A percentile compares a stretch with the other conserved stretches of the same genome.
Conservation (phyloP, 2,797 vertebrate species). For the Hypotaenidia okinawae region DNA sequence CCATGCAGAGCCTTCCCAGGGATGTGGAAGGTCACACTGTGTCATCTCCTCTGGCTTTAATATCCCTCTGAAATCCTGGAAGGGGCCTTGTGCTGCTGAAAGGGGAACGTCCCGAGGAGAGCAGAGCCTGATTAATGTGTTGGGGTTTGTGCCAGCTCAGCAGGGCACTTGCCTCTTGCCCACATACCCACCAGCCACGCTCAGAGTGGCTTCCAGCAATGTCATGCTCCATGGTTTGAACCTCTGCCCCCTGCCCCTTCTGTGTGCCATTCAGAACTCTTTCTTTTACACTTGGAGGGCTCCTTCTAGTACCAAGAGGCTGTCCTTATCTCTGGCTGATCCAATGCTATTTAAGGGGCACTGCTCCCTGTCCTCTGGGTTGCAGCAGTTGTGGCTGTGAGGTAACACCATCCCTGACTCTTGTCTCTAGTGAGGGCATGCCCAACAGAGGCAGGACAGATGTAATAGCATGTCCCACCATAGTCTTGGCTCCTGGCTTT, state of each 20-base stretch:
- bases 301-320: neutral
- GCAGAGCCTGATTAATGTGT: accelerated
- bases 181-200: neutral
- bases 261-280: neutral
- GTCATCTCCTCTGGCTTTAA: neutral
- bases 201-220: neutral
- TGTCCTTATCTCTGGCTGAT: neutral
- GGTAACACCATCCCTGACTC: neutral
- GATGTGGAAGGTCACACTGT: neutral
- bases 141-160: neutral
- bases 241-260: neutral
- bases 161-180: neutral
- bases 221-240: neutral
- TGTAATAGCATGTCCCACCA: accelerated
- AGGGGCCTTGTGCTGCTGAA: neutral
- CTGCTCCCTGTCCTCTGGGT: neutral
- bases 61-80: neutral
- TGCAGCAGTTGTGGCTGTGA: neutral
- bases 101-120: neutral
- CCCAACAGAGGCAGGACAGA: neutral
- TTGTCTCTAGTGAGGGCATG: neutral
- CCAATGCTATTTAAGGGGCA: neutral
- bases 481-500: neutral
- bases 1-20: accelerated
- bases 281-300: neutral